Base-by-base conservation (phyloP, 2,888 invertebrate genomes). In the Spicauda simplicius region DNA sequence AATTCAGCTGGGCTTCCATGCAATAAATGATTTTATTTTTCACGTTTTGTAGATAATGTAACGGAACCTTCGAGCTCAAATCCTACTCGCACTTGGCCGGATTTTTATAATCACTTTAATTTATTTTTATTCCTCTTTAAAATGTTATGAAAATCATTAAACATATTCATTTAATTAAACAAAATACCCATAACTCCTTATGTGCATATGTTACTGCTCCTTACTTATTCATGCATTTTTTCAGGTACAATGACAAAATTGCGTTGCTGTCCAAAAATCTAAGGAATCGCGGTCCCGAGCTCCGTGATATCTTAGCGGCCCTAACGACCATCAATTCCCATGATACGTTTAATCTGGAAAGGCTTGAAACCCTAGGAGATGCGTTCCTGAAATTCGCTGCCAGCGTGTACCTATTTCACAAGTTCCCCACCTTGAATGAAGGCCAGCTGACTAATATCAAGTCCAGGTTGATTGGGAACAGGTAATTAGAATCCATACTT, bases 281-380 rank as follows among this genome's bases (percentile, higher is more conserved):
- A 0, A 72, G 63, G 0, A 75, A 76, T 0, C 80, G 81, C 0
- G 94, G 94, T 0, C 94, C 95, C 0, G 92, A 94, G 69, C 78
- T 94, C 8, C 81, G 87, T 0, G 92, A 92, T 63, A 74, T 94
- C 0, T 78, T 93, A 48, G 84, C 95, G 80, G 96, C 97, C 0
- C 80, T 98, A 0, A 97, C 97, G 0, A 94, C 96, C 0, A 95
- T 96, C 45, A 94, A 95, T 69, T 95, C 96, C 0, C 93, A 95
- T 71, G 98, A 98, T 78, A 94, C 94, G 6, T 95, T 98, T 72
- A 95, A 97, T 81, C 85, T 97, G 75, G 98, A 99, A 81, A 91
- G 98, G 0, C 89, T 96, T 14, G 98, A 98, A 86, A 97, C 97
- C 0, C 94, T 99, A 4, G 99, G 98, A 0, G 98, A 99, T 84